Conservation (phyloP, 2,888 invertebrate species). For the Sturmia bella region DNA sequence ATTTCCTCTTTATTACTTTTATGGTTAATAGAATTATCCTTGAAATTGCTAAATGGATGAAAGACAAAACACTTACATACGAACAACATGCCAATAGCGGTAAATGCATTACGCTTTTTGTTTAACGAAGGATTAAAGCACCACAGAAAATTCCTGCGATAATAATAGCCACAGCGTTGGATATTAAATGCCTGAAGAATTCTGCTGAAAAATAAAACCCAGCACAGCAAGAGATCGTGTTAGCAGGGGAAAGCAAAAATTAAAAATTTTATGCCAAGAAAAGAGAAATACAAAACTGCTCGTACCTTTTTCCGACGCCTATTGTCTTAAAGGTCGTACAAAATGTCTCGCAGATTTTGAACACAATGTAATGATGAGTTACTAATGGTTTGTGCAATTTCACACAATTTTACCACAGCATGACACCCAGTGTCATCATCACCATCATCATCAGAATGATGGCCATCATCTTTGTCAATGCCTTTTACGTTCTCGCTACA, state of each 20-base stretch:
- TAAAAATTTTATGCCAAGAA: constrained; percentile 5
- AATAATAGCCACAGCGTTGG: constrained; percentile 45
- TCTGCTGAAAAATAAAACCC: constrained; percentile 35
- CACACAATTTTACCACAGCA: constrained; percentile 70
- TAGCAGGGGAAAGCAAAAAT: constrained; percentile 3
- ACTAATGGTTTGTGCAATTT: constrained; percentile 72
- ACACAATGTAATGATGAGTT: constrained; percentile 70
- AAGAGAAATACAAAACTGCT: constrained; percentile 6
- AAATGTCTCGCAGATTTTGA: constrained; percentile 3
- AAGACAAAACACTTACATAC: constrained; percentile 1
- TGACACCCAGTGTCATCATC: constrained; percentile 61
- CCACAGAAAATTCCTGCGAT: constrained; percentile 34
- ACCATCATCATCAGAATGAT: constrained; percentile 13
- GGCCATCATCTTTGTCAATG: constrained; percentile 23
- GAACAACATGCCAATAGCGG: constrained; percentile 29
- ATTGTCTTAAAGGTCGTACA: constrained; percentile 33
- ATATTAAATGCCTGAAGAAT: constrained; percentile 54
- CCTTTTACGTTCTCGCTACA: neutral
- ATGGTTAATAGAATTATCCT: constrained; percentile 68
- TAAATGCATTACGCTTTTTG: constrained; percentile 39
- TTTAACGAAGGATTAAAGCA: constrained; percentile 4
- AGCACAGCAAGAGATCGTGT: constrained; percentile 54
- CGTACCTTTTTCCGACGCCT: constrained; percentile 28
- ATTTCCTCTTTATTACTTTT: constrained; percentile 69
- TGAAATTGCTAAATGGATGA: constrained; percentile 54